Percentiles rank a stretch among this genome's conserved stretches.
phyloP scores from a whole-genome alignment of 2,888 invertebrate genomes.

The Parasteatoda lunata region DNA sequence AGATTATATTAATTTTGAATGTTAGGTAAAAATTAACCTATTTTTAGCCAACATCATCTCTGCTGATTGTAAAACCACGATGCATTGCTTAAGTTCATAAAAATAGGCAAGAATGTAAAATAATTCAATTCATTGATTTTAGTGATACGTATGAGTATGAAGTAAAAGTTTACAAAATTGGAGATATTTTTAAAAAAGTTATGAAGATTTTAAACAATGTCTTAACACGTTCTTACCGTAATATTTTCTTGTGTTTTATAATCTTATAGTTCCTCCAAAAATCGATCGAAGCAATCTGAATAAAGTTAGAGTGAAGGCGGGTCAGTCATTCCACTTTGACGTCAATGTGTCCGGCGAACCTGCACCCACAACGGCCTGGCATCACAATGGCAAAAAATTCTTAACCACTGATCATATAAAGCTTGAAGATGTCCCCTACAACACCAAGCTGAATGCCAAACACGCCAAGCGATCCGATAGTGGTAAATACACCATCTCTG shows the following conservation, averaged over 20 bases:
- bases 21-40: too few relatives aligned
- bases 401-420: constrained; percentile 81
- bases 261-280: constrained; percentile 74
- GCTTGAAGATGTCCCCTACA: constrained; percentile 92
- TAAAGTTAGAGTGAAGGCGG: constrained; percentile 74
- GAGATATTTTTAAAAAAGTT: too few relatives aligned
- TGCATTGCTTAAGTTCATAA: too few relatives aligned
- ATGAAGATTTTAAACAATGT: too few relatives aligned
- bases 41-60: too few relatives aligned
- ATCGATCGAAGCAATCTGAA: constrained; percentile 75
- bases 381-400: constrained; percentile 80
- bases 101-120: too few relatives aligned
- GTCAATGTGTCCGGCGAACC: constrained; percentile 76
- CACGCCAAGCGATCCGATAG: constrained; percentile 89
- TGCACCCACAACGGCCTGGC: constrained; percentile 82
- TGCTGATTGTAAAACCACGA: too few relatives aligned
- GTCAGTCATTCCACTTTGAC: constrained; percentile 74
- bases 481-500: constrained; percentile 91
- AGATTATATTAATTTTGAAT: too few relatives aligned
- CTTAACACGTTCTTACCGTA: too few relatives aligned
- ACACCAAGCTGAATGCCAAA: constrained; percentile 88
- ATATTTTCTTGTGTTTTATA: not conserved
- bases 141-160: too few relatives aligned
- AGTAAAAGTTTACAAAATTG: too few relatives aligned
- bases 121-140: too few relatives aligned